Base-by-base conservation (phyloP, 2,888 invertebrate genomes). In the Heliconius sara region DNA sequence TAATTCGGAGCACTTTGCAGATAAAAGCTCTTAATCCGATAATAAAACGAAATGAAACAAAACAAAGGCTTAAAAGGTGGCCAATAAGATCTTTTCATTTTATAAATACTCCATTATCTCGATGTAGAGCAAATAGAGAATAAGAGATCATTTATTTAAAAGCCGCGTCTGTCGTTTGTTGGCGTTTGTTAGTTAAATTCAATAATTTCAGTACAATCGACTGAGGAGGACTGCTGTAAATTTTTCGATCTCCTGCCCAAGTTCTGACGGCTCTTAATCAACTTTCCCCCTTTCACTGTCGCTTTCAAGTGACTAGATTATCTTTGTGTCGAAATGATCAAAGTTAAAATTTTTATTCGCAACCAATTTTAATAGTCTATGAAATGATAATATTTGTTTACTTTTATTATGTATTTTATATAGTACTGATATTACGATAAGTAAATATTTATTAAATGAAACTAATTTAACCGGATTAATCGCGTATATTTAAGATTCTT, bases 101-200 rank as follows among this genome's bases (percentile, higher is more conserved):
- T 91, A 91, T 91, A 91, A 91, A 90, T 89, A 89, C 87, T 87
- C 89, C 88, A 89, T 91, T 90, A 91, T 87, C 87, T 87, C 85
- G 85, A 84, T 83, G 76, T 82, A 81, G 83, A 83, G 82, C 83
- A 81, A 79, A 91, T 90, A 91, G 89, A 90, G 89, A 87, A 89
- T 88, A 89, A 89, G 87, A 87, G 91, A 92, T 93, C 91, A 90
- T 90, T 91, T 88, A 89, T 88, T 87, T 84, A 85, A 86, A 87
- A 88, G 87, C 83, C 91, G 84, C 94, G 92, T 90, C 92, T 94
- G 94, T 91, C 89, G 88, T 85, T 89, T 85, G 88, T 87, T 86
- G 90, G 91, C 92, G 93, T 93, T 93, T 91, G 90, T 91, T 88
- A 89, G 88, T 90, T 88, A 90, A 93, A 94, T 92, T 93, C 92